phyloP scores from a whole-genome alignment of 2,888 invertebrate species.

The Athalia rosae region DNA sequence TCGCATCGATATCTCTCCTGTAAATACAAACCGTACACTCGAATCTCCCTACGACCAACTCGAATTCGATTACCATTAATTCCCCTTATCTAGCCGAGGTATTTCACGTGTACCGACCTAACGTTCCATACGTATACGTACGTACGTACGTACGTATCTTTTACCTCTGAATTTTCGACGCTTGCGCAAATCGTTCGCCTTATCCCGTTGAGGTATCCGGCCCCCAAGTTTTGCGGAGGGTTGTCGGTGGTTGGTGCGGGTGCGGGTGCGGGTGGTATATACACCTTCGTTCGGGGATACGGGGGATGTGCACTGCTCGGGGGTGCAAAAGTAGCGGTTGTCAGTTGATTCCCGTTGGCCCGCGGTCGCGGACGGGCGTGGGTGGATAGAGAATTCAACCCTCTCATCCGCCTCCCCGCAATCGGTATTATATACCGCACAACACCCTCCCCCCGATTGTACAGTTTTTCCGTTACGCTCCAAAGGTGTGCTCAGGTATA shows the following conservation, averaged over 20 bases:
- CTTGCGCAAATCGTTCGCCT: conserved; percentile 45
- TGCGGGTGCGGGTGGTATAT: too few relatives aligned
- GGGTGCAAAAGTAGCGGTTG: conserved; percentile 63
- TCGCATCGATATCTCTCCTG: background rate
- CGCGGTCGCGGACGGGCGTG: conserved; percentile 71
- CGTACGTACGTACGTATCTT: conserved; percentile 47
- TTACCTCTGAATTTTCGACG: conserved; percentile 32
- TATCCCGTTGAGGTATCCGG: conserved; percentile 36
- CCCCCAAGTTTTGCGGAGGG: conserved; percentile 59
- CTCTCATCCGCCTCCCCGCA: conserved; percentile 35
- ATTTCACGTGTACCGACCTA: too few relatives aligned
- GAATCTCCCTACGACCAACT: too few relatives aligned
- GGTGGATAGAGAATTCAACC: conserved; percentile 50
- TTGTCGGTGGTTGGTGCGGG: conserved; percentile 57
- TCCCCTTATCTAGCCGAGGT: too few relatives aligned
- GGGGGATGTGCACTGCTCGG: conserved; percentile 50
- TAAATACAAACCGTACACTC: too few relatives aligned
- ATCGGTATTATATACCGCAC: background rate
- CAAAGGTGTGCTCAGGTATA: background rate
- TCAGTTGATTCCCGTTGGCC: conserved; percentile 72
- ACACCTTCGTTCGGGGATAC: conserved; percentile 41
- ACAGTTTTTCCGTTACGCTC: background rate
- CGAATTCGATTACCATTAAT: too few relatives aligned
- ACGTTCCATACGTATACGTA: too few relatives aligned
- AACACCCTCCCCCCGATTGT: background rate